Evolutionary conservation across 2,888 invertebrate species (phyloP), one percentile per base, ranked within the genome.

Genomic region (Pasiphila rectangulata): DNA sequence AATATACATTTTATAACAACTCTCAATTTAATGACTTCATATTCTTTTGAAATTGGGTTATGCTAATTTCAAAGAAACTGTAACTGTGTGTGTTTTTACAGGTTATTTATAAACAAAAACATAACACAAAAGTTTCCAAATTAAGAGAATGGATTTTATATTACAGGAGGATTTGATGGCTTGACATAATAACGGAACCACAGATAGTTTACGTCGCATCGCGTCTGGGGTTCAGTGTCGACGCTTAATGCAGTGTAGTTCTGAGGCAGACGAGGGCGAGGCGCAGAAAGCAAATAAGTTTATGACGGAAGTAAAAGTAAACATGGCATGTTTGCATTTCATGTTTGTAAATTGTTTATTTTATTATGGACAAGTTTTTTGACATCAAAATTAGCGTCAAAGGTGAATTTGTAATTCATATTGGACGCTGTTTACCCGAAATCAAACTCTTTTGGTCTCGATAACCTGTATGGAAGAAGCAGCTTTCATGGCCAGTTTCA

Each of bases 401-500:
- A 37, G 23, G 25, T 10, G 17, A 40, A 40, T 49, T 46, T 24
- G 42, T 36, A 30, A 41, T 40, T 39, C 21, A 23, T 13, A 37
- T 40, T 20, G 41, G 19, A 23, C 37, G n/a, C 3, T 1, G 27
- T 21, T 43, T 48, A 52, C 58, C 53, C 41, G 56, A 65, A 61
- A 57, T 57, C 47, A 51, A 58, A 59, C 56, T 56, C 52, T 60
- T 59, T 54, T 57, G 48, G 53, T 29, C 30, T 30, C 55, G 45
- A 58, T 59, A 61, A 63, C 59, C 56, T 57, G 57, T 57, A 59
- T 54, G 41, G 38, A 30, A 46, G 59, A 52, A 59, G 55, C 57
- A 47, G 54, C 56, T 58, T 60, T 64, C 52, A 59, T 57, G 56
- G 53, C 57, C 54, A 63, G 61, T 66, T 65, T 64, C 62, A 65